Evolutionary conservation across 2,888 invertebrate species (phyloP).

Genomic region (Amphimallon solstitiale): DNA sequence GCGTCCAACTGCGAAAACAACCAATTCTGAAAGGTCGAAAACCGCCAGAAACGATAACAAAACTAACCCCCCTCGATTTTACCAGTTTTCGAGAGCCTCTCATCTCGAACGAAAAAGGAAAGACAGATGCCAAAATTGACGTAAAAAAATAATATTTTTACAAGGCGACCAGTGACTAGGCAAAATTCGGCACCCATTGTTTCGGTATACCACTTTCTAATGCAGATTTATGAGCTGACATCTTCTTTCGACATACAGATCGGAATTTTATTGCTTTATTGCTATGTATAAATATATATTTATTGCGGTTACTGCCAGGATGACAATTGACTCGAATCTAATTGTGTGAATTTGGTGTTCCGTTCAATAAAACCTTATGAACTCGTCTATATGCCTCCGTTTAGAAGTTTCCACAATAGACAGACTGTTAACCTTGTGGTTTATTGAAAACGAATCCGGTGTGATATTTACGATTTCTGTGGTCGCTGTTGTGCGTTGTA

Average conservation of each 20-base stretch:
- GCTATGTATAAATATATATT: neutral
- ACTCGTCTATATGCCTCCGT: neutral
- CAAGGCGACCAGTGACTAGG: slow-evolving; percentile 44
- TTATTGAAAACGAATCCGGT: slow-evolving; percentile 16
- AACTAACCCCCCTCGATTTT: slow-evolving; percentile 52
- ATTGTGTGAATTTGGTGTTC: neutral
- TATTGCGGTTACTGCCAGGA: neutral
- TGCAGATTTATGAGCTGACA: slow-evolving; percentile 41
- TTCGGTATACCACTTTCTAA: slow-evolving; percentile 1
- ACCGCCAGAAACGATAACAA: slow-evolving; percentile 55
- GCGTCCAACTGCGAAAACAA: slow-evolving; percentile 61
- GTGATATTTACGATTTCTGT: slow-evolving; percentile 4
- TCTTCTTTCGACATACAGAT: slow-evolving; percentile 38
- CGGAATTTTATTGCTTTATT: slow-evolving; percentile 18
- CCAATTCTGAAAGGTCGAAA: slow-evolving; percentile 56
- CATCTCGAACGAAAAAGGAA: slow-evolving; percentile 34
- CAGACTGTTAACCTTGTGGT: slow-evolving; percentile 8
- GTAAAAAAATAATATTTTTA: slow-evolving; percentile 48
- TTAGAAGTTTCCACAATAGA: neutral
- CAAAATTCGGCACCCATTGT: slow-evolving; percentile 35
- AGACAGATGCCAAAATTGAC: slow-evolving; percentile 42
- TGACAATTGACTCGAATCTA: neutral
- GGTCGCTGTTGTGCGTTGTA: neutral
- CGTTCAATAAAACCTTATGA: neutral
- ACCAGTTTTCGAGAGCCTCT: slow-evolving; percentile 49